These are phyloP conservation scores for pig (Sus scrofa) DNA, from an alignment of 2,113 vertebrate genomes.

Conservation along the genomic window DNA sequence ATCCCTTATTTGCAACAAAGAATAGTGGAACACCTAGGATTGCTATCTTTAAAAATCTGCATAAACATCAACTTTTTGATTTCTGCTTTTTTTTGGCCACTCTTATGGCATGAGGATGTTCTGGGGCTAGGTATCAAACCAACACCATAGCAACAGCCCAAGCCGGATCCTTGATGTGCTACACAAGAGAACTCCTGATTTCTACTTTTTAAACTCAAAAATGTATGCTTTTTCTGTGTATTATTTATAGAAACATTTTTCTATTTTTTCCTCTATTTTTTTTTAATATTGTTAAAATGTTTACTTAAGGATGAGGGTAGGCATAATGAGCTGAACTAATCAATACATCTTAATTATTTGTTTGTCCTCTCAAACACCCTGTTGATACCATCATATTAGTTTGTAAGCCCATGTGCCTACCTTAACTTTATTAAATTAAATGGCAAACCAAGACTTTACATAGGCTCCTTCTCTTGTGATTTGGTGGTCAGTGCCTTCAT, in stretches of 20 bases:
- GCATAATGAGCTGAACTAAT: background rate
- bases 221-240: background rate
- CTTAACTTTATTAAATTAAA: background rate
- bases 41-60: background rate
- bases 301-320: background rate
- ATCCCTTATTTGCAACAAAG: background rate
- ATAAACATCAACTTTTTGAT: background rate
- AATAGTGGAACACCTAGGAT: background rate
- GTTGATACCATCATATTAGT: background rate
- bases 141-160: no score
- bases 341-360: background rate
- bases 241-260: background rate
- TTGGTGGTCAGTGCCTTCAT: background rate
- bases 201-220: background rate
- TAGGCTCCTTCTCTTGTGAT: background rate
- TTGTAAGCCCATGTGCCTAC: background rate
- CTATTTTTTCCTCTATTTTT: background rate
- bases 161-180: no score
- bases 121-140: no score
- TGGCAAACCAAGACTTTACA: background rate
- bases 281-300: background rate
- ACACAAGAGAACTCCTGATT: no score
- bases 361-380: background rate
- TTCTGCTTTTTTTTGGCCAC: no score
- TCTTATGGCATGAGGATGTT: no score